Evolutionary conservation across 2,888 invertebrate species (phyloP).

Genomic region (Euplagia quadripunctaria): DNA sequence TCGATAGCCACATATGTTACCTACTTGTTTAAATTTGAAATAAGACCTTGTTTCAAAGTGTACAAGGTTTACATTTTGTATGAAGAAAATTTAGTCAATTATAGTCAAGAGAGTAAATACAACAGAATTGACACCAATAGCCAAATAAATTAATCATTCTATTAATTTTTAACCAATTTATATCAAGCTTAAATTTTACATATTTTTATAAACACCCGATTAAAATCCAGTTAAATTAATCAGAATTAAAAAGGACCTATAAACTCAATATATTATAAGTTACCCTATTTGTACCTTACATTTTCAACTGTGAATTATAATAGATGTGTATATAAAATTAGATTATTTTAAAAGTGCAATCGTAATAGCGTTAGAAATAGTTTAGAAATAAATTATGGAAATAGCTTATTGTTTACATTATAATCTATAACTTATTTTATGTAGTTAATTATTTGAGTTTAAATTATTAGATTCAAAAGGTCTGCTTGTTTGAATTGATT

Average conservation of each 20-base stretch:
- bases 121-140: no score
- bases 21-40: no score
- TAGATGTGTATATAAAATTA: conserved; percentile 64
- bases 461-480: conserved; percentile 15
- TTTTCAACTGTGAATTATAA: conserved; percentile 47
- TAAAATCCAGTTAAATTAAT: background rate
- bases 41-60: no score
- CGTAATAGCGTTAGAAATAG: conserved; percentile 70
- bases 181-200: background rate
- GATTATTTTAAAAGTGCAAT: conserved; percentile 81
- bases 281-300: conserved; percentile 36
- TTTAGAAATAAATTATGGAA: conserved; percentile 57
- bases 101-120: no score
- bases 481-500: conserved; percentile 25
- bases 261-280: conserved; percentile 7
- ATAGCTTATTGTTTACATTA: conserved; percentile 45
- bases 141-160: no score
- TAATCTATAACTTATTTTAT: conserved; percentile 27
- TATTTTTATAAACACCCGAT: background rate
- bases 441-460: conserved; percentile 24
- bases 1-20: no score
- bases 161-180: background rate
- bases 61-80: no score
- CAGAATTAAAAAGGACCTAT: background rate
- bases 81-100: no score